Evolutionary conservation across 35 echinoderm and acorn worm genomes (phyloP).

Genomic region (Apostichopus parvimensis): DNA sequence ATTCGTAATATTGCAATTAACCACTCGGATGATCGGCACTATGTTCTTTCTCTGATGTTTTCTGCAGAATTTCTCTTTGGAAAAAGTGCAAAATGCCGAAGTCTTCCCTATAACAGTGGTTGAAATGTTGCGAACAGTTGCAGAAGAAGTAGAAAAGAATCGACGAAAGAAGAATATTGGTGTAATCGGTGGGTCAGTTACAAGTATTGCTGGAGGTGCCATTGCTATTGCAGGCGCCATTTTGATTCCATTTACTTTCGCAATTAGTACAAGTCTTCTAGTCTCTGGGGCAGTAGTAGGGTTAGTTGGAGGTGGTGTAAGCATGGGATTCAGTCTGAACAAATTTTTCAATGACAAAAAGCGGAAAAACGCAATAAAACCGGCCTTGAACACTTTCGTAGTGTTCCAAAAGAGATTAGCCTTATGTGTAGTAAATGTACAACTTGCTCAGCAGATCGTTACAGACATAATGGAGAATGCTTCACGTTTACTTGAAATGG

Average conservation of each 20-base stretch:
- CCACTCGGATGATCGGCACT: too few species aligned
- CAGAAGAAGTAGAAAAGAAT: not conserved
- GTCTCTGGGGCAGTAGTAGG: not conserved
- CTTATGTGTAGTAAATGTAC: not conserved
- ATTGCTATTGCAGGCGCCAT: not conserved
- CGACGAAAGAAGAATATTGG: conserved; percentile 23
- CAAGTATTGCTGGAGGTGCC: conserved; percentile 3
- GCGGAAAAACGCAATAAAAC: not conserved
- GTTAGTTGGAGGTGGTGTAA: not conserved
- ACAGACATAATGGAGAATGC: not conserved
- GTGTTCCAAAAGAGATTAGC: conserved; percentile 13
- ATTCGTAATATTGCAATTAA: too few species aligned
- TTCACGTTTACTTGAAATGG: not conserved
- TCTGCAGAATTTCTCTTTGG: not conserved
- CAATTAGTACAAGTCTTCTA: not conserved
- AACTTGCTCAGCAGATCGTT: conserved; percentile 4
- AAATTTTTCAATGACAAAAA: conserved; percentile 28
- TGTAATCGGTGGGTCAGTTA: not conserved
- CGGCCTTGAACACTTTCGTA: not conserved
- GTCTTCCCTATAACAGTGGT: not conserved
- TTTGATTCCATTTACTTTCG: conserved; percentile 8
- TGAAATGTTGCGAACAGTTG: not conserved
- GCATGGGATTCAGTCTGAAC: not conserved
- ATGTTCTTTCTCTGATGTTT: too few species aligned
- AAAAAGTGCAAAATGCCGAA: not conserved